Evolutionary conservation across 2,888 invertebrate species (phyloP).

Genomic region (Terebella lapidaria): DNA sequence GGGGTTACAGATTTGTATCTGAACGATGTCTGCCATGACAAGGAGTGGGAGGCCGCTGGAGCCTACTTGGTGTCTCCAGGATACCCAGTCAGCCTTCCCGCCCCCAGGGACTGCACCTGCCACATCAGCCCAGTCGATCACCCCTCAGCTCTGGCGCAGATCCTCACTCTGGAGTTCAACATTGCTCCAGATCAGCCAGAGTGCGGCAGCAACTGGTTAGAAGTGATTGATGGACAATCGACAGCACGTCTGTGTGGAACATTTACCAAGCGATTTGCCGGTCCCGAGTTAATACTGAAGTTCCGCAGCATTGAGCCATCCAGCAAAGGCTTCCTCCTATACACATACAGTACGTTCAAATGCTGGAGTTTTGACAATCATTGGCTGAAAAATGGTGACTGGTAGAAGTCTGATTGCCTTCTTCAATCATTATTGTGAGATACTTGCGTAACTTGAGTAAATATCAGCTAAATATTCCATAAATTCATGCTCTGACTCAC

Average conservation of each 20-base stretch:
- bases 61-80: slow-evolving; percentile 4
- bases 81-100: neutral
- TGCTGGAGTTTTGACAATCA: too few species aligned
- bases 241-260: neutral
- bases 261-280: neutral
- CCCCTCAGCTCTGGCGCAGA: neutral
- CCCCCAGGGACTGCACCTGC: neutral
- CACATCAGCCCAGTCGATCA: neutral
- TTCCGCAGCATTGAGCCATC: neutral
- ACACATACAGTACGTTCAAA: neutral
- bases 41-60: neutral
- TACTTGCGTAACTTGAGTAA: too few species aligned
- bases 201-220: neutral
- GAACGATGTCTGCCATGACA: neutral
- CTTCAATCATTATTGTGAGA: too few species aligned
- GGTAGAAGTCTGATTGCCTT: too few species aligned
- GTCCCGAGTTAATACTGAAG: neutral
- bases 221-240: neutral
- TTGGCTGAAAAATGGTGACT: too few species aligned
- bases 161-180: neutral
- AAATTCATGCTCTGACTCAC: too few species aligned
- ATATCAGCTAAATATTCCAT: too few species aligned
- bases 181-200: neutral
- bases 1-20: neutral
- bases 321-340: neutral